These are phyloP conservation scores for Cryptus viduatorius DNA, from an alignment of 2,888 invertebrate species.

Conservation along the genomic window DNA sequence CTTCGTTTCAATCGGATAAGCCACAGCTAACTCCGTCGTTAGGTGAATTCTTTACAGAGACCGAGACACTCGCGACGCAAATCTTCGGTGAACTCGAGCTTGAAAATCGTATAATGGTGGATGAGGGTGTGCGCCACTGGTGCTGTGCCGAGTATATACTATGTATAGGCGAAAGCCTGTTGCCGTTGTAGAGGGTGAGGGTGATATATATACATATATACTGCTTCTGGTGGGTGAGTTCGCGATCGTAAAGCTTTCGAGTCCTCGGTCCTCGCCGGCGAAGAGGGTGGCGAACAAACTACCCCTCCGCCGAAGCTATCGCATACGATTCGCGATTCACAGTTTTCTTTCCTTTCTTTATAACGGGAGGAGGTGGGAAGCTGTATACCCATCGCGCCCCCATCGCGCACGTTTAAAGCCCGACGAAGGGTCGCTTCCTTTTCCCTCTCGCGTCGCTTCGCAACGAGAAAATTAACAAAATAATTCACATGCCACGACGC, in stretches of 20 bases:
- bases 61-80: conserved; percentile 51
- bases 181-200: conserved; percentile 40
- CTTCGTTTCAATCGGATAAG: conserved; percentile 57
- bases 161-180: conserved; percentile 43
- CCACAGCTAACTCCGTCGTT: conserved; percentile 58
- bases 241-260: conserved; percentile 68
- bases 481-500: conserved; percentile 73
- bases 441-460: conserved; percentile 36
- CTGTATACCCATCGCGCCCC: conserved; percentile 24
- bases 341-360: conserved; percentile 35
- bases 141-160: background rate
- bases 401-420: conserved; percentile 49
- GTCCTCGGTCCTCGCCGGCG: conserved; percentile 16
- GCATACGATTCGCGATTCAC: conserved; percentile 57
- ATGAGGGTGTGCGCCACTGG: conserved; percentile 3
- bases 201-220: conserved; percentile 25
- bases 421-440: conserved; percentile 53
- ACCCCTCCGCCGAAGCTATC: conserved; percentile 54
- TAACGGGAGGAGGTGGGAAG: conserved; percentile 25
- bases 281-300: conserved; percentile 57
- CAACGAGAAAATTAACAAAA: conserved; percentile 74
- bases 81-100: conserved; percentile 60
- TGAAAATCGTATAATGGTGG: conserved; percentile 61
- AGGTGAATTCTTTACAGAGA: conserved; percentile 61
- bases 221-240: conserved; percentile 42